Evolutionary conservation across 2,113 vertebrate species (phyloP).

Genomic region (Caracal caracal): DNA sequence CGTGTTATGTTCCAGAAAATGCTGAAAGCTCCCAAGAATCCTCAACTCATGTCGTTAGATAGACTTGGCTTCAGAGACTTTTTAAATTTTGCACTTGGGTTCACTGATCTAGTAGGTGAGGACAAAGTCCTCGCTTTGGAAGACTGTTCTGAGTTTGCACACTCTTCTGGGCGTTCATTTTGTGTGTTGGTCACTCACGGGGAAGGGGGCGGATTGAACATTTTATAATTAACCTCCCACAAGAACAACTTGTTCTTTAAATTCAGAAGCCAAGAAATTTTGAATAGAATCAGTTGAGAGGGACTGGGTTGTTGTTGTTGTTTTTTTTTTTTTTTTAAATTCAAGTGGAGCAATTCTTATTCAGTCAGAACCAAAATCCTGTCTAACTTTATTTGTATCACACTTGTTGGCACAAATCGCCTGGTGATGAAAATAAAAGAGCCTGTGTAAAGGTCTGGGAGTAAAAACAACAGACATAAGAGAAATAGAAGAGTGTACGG

Average conservation of each 20-base stretch:
- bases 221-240: constrained; percentile 66
- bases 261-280: constrained; percentile 78
- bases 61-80: background rate
- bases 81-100: background rate
- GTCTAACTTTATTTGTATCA: constrained; percentile 80
- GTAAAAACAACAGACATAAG: constrained; percentile 59
- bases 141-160: background rate
- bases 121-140: background rate
- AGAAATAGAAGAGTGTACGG: constrained; percentile 19
- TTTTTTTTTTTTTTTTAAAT: background rate
- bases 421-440: constrained; percentile 70
- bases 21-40: constrained; percentile 14
- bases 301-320: constrained; percentile 45
- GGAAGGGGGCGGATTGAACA: background rate
- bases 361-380: constrained; percentile 75
- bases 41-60: background rate
- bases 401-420: constrained; percentile 59
- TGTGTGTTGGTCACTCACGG: constrained; percentile 11
- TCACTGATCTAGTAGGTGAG: background rate
- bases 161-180: background rate
- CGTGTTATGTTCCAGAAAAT: background rate
- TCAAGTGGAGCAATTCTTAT: constrained; percentile 72
- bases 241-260: constrained; percentile 79
- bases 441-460: constrained; percentile 70
- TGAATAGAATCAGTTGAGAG: constrained; percentile 73